Base-by-base conservation (phyloP, 1,140 invertebrate genomes). In the Drosophila navojoa region DNA sequence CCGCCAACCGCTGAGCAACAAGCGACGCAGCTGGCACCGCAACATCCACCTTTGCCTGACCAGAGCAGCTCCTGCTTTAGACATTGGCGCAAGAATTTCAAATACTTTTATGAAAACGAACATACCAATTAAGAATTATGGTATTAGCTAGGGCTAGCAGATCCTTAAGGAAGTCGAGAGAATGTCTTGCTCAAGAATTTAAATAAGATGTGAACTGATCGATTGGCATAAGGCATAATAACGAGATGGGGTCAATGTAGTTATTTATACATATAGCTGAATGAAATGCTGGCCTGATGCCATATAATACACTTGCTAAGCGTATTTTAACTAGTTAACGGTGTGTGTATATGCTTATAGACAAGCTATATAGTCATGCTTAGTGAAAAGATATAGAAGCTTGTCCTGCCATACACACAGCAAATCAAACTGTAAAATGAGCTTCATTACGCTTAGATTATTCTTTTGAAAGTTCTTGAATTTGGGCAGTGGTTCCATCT, bases 11-110 rank as follows among this genome's bases (percentile, higher is more conserved):
- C 60, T 47, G 72, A 45, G 29, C 63, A 45, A n/a, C 45, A 47
- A 29, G 60, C 22, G 13, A 50, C 47, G 0, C 45, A 61, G 13
- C 57, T 62, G 4, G 19, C 25, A 5, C 29, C 63, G 2, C 67
- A 71, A 29, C 44, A 60, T 22, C 62, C 76, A 35, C 57, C 47
- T 25, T 11, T 70, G 10, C 50, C 66, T 7, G 70, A 67, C 1
- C 72, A 63, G 13, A 50, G 44, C 7, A 71, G 58, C 45, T 79
- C 79, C 40, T 85, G 86, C 71, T 90, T 90, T 45, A 85, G 75
- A 38, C 86, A 90, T 58, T 90, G 86, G 86, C 81, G 86, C 4
- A 90, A 90, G 15, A 90, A 79, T 52, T 81, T 76, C 57, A 89
- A 89, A 64, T 69, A 60, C 32, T 79, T 19, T 3, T 89, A 89